Evolutionary conservation across 2,113 vertebrate genomes (phyloP), one percentile per base, ranked within the genome.

Genomic region (Diphyllodes magnificus): DNA sequence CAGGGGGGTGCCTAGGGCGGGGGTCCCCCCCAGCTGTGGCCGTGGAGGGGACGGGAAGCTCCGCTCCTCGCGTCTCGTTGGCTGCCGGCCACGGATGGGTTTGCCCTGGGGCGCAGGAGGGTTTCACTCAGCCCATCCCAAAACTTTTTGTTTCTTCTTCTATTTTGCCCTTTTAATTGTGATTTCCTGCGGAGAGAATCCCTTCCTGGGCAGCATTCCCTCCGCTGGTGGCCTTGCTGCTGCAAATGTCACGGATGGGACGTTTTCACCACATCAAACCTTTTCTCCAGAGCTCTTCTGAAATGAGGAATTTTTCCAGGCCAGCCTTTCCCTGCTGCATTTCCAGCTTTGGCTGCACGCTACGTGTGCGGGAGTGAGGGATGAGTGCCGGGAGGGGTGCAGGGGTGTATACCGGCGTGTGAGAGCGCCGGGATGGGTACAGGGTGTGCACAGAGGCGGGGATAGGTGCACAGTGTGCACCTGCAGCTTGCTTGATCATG

Each of bases 51-150:
- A n/a, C 0, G 2, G 66, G 33, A 57, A 76, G 42, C 15, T 84
- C 44, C 1, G 1, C 27, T 82, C 14, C 47, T 70, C 35, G 2
- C 7, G 7, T 33, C 31, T 59, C 4, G 1, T 33, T 33, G 54
- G 5, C 61, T 70, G 61, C 31, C 0, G 4, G 54, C n/a, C 42
- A 27, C n/a, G 39, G 44, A 9, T 0, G 16, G 5, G 13, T 56
- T 64, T 92, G 57, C 19, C 57, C 66, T 15, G 66, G 42, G 73
- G 60, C 2, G 5, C 60, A 57, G 75, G 8, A 88, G 47, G n/a
- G 23, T 68, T 88, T 79, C 13, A 7, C 30, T 35, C 39, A 82
- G 75, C 83, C 80, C 57, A 50, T 49, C 80, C 61, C 87, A n/a
- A 60, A 79, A 57, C 27, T 22, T 60, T 51, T 72, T 89, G 77